Evolutionary conservation across 2,888 invertebrate species (phyloP).

Genomic region (Xanthia icteritia): DNA sequence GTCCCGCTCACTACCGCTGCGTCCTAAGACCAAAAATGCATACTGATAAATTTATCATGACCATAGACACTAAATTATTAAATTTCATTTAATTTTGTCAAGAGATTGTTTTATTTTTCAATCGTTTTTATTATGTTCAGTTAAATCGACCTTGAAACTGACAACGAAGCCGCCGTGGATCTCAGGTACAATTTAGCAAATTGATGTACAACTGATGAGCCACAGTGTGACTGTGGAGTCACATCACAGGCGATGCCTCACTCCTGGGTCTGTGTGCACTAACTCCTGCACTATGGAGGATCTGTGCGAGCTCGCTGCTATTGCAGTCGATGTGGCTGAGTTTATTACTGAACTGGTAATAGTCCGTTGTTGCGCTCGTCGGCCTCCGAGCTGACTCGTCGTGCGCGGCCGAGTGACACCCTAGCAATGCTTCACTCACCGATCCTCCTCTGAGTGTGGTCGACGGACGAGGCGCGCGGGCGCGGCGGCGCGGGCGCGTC

Average conservation of each 20-base stretch:
- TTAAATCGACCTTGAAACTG: neutral
- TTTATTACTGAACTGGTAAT: too few species aligned
- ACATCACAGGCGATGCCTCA: neutral
- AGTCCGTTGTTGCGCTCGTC: too few species aligned
- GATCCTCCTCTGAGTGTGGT: constrained; percentile 88
- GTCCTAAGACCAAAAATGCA: constrained; percentile 73
- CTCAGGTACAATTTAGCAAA: neutral
- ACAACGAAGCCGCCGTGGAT: neutral
- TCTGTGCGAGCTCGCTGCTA: too few species aligned
- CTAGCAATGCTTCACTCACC: constrained; percentile 72
- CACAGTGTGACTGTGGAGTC: neutral
- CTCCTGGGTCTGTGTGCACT: neutral
- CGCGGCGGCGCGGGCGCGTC: constrained; percentile 89
- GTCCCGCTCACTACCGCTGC: constrained; percentile 89
- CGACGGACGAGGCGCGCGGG: constrained; percentile 92
- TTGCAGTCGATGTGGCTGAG: too few species aligned
- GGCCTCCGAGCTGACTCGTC: too few species aligned
- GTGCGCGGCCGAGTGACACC: neutral
- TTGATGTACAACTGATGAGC: neutral
- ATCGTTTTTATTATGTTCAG: neutral
- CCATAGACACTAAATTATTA: neutral
- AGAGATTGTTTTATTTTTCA: neutral
- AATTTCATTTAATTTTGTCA: neutral
- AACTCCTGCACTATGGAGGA: too few species aligned
- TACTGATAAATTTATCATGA: too few species aligned